These are phyloP conservation scores for Bilobella aurantiaca DNA, from an alignment of 1,140 invertebrate species.

Conservation along the genomic window DNA sequence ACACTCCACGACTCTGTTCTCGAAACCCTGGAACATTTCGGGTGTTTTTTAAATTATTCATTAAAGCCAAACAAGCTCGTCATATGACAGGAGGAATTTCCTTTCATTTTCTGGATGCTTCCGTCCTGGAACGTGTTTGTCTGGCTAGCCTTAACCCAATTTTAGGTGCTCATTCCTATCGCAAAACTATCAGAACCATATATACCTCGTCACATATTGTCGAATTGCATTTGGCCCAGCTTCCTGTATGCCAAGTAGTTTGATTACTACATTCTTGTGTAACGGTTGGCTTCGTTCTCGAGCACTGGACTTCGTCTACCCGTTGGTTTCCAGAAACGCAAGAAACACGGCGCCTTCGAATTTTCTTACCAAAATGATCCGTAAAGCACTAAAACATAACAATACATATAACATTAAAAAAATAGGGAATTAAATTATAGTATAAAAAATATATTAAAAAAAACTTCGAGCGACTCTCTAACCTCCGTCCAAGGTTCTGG, in stretches of 20 bases:
- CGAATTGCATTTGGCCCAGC: background rate
- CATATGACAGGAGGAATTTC: background rate
- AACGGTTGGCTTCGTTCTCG: background rate
- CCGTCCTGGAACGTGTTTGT: too few relatives aligned
- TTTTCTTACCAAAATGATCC: background rate
- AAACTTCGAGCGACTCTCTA: too few relatives aligned
- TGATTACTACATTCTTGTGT: background rate
- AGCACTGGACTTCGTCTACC: background rate
- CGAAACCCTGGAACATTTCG: background rate
- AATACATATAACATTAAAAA: conserved; percentile 10
- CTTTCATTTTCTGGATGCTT: background rate
- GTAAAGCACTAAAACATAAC: conserved; percentile 44
- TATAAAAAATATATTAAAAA: background rate
- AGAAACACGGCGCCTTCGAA: background rate
- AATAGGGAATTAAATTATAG: background rate
- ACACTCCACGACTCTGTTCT: background rate
- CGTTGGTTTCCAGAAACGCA: background rate
- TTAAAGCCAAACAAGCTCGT: too few relatives aligned
- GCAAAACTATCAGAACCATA: too few relatives aligned
- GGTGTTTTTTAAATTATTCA: too few relatives aligned
- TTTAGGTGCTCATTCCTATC: too few relatives aligned
- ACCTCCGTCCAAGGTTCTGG: conserved; percentile 40
- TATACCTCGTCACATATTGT: background rate
- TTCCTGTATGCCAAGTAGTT: background rate
- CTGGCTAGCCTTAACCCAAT: too few relatives aligned